These are phyloP conservation scores for Agriopis leucophaearia DNA, from an alignment of 2,888 invertebrate species.

Conservation along the genomic window DNA sequence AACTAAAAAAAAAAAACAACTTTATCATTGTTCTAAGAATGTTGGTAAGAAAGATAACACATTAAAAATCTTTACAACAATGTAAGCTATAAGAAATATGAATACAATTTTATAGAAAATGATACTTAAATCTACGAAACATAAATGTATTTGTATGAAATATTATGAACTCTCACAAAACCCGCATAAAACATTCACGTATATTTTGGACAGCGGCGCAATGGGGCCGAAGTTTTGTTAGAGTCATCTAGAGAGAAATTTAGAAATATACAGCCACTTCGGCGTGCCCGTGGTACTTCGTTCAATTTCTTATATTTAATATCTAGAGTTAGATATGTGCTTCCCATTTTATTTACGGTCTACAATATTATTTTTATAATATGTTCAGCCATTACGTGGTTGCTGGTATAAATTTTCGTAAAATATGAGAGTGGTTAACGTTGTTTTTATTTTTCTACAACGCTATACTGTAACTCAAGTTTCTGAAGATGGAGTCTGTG, in stretches of 20 bases:
- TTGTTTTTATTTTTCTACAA: constrained; percentile 7
- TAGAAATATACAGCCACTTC: constrained; percentile 72
- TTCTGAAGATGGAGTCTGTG: constrained; percentile 5
- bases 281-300: constrained; percentile 59
- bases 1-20: too few species aligned
- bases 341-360: constrained; percentile 41
- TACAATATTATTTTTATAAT: constrained; percentile 41
- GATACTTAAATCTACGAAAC: neutral
- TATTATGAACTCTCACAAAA: constrained; percentile 5
- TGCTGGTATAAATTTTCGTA: constrained; percentile 30
- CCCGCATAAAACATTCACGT: constrained; percentile 45
- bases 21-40: too few species aligned
- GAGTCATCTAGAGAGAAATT: constrained; percentile 76
- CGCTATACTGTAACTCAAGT: neutral
- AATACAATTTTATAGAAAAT: too few species aligned
- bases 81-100: neutral
- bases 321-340: constrained; percentile 41
- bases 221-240: constrained; percentile 70
- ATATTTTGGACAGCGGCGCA: constrained; percentile 56
- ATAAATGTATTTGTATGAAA: constrained; percentile 7
- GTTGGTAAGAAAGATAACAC: too few species aligned
- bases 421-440: constrained; percentile 29
- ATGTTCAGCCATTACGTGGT: constrained; percentile 33
- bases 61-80: neutral
- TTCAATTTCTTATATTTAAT: constrained; percentile 51